These are phyloP conservation scores for Panurus biarmicus DNA, from an alignment of 2,113 vertebrate genomes.

Conservation along the genomic window DNA sequence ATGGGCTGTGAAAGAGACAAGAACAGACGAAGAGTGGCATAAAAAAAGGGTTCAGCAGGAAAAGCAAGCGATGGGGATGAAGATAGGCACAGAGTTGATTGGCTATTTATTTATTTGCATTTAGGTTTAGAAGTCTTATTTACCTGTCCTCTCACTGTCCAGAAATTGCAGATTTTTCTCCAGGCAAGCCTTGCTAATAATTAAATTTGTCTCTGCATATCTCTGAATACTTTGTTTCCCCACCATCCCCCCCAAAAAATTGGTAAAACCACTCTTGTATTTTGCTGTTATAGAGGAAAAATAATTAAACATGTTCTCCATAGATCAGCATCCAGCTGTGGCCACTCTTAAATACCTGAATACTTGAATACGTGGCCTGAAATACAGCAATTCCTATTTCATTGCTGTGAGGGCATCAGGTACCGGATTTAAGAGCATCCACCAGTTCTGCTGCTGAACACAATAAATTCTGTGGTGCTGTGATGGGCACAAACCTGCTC, in stretches of 20 bases:
- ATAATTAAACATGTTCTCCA: background rate
- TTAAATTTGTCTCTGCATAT: background rate
- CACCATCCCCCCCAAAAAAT: background rate
- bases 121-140: background rate
- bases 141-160: background rate
- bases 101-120: background rate
- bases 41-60: background rate
- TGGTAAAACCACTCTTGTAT: background rate
- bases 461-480: background rate
- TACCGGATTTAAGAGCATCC: background rate
- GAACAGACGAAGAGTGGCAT: background rate
- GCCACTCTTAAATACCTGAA: background rate
- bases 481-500: background rate
- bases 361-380: no score
- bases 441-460: background rate
- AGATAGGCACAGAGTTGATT: background rate
- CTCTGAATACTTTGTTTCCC: background rate
- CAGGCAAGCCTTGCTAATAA: background rate
- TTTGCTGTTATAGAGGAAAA: background rate
- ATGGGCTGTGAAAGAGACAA: fast-evolving
- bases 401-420: background rate
- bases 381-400: background rate
- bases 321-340: background rate
- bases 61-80: background rate
- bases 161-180: background rate